Conservation (phyloP, 2,888 invertebrate genomes). For the Hydraecia micacea region DNA sequence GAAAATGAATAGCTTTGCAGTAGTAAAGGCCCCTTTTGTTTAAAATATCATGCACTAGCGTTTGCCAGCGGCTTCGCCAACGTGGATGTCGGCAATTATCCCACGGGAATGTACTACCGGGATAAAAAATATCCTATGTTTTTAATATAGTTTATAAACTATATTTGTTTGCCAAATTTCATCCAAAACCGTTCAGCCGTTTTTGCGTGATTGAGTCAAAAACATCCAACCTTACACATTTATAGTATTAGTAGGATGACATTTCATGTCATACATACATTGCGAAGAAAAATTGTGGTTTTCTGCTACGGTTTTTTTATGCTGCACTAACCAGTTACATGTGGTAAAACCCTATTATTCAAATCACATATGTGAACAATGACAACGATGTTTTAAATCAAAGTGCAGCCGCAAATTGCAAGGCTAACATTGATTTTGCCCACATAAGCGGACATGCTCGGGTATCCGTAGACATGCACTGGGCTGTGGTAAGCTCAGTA, state of each 20-base stretch:
- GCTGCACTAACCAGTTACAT: not conserved
- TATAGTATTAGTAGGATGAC: not conserved
- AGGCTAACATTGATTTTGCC: conserved; percentile 30
- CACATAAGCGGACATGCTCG: conserved; percentile 21
- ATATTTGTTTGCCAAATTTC: not conserved
- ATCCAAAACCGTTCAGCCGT: not conserved
- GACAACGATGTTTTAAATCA: conserved; percentile 1
- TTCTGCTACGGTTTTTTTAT: not conserved
- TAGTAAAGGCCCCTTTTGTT: not conserved
- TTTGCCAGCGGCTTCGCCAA: not conserved
- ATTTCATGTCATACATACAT: not conserved
- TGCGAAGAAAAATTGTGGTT: not conserved
- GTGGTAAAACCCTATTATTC: not conserved
- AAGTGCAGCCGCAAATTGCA: not conserved
- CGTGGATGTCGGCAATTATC: not conserved
- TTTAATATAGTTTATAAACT: not conserved
- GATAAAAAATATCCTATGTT: not conserved
- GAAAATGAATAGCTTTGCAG: not conserved
- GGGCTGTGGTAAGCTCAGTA: not conserved
- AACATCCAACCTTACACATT: not conserved
- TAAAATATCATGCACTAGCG: not conserved
- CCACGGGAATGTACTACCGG: not conserved
- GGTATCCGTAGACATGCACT: not conserved
- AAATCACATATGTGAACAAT: not conserved
- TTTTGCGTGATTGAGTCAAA: not conserved